Conservation (phyloP, 1,140 invertebrate genomes). For the Zaprionus capensis region DNA sequence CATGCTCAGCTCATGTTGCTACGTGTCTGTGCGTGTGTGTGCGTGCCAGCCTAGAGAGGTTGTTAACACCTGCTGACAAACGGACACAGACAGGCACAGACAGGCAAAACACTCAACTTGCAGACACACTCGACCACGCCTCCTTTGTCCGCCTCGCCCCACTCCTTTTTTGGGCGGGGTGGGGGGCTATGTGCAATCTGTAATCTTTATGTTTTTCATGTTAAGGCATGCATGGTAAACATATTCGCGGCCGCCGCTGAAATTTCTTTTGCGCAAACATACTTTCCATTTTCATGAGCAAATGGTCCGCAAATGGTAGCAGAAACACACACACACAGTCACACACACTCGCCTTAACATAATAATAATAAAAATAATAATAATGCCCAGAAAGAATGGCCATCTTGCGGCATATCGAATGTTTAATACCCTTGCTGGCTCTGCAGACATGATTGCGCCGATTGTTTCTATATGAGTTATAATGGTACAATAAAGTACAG, state of each 20-base stretch:
- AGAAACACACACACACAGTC: conserved; percentile 28
- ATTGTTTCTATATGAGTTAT: too few species aligned
- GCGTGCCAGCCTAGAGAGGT: conserved; percentile 22
- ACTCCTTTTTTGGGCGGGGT: neutral
- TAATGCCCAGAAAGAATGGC: conserved; percentile 12
- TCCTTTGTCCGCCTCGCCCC: conserved; percentile 6
- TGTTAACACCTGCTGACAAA: conserved; percentile 40
- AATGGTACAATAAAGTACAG: too few species aligned
- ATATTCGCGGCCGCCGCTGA: conserved; percentile 53
- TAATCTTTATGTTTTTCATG: conserved; percentile 64
- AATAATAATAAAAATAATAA: conserved; percentile 41
- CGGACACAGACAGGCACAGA: neutral
- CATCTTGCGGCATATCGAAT: neutral
- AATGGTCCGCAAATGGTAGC: conserved; percentile 61
- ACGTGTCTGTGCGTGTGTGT: conserved; percentile 4
- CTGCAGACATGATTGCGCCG: too few species aligned
- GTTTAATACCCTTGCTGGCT: too few species aligned
- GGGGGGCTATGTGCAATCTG: conserved; percentile 1
- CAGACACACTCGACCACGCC: conserved; percentile 11
- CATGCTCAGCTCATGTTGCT: conserved; percentile 11
- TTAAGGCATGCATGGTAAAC: conserved; percentile 79
- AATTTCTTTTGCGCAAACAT: conserved; percentile 74
- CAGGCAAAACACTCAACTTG: neutral
- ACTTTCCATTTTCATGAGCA: conserved; percentile 79
- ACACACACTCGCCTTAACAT: conserved; percentile 14